phyloP scores from a whole-genome alignment of 1,140 invertebrate genomes.

The Gryllus bimaculatus region DNA sequence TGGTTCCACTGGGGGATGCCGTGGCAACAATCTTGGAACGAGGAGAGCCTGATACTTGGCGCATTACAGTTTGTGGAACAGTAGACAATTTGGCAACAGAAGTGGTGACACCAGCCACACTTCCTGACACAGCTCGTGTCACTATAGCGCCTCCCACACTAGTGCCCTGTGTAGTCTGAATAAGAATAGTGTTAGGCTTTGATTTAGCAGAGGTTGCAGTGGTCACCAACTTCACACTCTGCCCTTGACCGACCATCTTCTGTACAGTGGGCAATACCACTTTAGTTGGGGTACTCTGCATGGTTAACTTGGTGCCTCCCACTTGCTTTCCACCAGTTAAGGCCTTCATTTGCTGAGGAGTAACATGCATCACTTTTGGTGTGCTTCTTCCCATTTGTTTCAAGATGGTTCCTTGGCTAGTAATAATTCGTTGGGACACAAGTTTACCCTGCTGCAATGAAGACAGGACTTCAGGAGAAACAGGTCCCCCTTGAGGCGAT shows the following conservation, averaged over 20 bases:
- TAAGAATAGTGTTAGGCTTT: slow-evolving; percentile 28
- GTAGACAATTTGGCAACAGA: neutral
- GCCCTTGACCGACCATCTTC: neutral
- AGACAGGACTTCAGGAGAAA: neutral
- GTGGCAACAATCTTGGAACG: slow-evolving; percentile 1
- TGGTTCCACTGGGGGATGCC: neutral
- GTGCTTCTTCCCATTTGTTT: slow-evolving; percentile 30
- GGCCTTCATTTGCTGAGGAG: slow-evolving; percentile 36
- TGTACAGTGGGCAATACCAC: slow-evolving; percentile 17
- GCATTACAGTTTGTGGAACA: neutral
- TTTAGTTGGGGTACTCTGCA: slow-evolving; percentile 15
- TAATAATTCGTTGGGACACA: slow-evolving; percentile 12
- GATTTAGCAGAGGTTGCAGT: slow-evolving; percentile 2
- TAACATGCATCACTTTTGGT: slow-evolving; percentile 36
- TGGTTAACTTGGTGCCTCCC: slow-evolving; percentile 18
- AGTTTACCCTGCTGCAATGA: neutral
- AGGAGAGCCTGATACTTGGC: neutral
- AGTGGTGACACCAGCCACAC: neutral
- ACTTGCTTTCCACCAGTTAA: slow-evolving; percentile 19
- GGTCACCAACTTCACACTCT: neutral
- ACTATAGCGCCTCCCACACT: slow-evolving; percentile 23
- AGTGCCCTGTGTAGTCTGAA: slow-evolving; percentile 30
- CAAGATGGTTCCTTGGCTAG: slow-evolving; percentile 20
- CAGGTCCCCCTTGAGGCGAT: neutral
- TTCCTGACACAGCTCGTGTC: neutral